These are phyloP conservation scores for Boloria selene DNA, from an alignment of 2,888 invertebrate genomes.

Conservation along the genomic window DNA sequence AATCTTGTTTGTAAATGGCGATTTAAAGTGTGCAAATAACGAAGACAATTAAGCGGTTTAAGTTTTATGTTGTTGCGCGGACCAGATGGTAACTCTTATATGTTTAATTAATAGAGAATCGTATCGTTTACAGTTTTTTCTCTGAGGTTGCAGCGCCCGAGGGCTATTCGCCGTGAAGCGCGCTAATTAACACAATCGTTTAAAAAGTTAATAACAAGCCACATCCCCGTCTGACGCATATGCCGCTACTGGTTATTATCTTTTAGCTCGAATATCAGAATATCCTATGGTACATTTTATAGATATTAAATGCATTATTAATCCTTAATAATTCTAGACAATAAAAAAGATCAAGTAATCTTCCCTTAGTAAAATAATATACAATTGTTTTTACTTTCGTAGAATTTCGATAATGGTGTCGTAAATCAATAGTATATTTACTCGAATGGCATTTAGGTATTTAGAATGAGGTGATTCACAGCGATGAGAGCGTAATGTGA, in stretches of 20 bases:
- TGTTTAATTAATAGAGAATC: slow-evolving; percentile 66
- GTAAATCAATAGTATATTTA: slow-evolving; percentile 18
- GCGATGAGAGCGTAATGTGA: slow-evolving; percentile 48
- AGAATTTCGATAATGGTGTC: not conserved
- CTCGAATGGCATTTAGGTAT: slow-evolving; percentile 47
- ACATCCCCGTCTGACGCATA: slow-evolving; percentile 67
- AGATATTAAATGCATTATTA: slow-evolving; percentile 11
- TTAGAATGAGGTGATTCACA: slow-evolving; percentile 72
- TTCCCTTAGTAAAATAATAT: not conserved
- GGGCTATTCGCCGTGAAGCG: slow-evolving; percentile 60
- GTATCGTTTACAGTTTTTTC: slow-evolving; percentile 67
- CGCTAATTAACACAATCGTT: slow-evolving; percentile 79
- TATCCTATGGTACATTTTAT: slow-evolving; percentile 24
- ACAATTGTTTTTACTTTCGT: not conserved
- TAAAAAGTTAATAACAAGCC: slow-evolving; percentile 77
- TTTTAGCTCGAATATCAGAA: slow-evolving; percentile 41
- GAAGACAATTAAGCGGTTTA: slow-evolving; percentile 4
- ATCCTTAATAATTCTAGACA: not conserved
- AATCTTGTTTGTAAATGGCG: not conserved
- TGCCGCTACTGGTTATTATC: slow-evolving; percentile 51
- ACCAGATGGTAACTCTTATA: slow-evolving; percentile 34
- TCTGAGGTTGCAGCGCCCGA: slow-evolving; percentile 55
- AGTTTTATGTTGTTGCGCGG: slow-evolving; percentile 6
- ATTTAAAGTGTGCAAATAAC: not conserved
- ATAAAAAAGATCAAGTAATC: not conserved